Conservation (phyloP, 2,888 invertebrate species). For the Zeuzera pyrina region DNA sequence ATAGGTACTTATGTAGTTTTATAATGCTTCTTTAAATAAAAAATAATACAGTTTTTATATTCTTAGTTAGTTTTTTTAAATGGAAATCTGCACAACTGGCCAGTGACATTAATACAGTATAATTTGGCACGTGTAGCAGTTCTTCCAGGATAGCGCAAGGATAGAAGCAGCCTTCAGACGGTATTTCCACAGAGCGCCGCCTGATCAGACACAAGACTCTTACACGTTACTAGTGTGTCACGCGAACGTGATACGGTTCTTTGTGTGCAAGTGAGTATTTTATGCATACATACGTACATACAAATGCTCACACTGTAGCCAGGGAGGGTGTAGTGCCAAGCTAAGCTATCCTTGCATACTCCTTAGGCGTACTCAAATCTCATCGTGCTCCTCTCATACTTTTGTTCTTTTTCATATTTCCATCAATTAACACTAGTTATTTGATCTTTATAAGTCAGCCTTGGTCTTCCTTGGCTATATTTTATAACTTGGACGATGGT, state of each 20-base stretch:
- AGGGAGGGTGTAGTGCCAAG: too few relatives aligned
- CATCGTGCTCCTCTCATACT: too few relatives aligned
- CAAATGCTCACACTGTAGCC: too few relatives aligned
- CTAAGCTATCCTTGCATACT: too few relatives aligned
- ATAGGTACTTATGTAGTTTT: too few relatives aligned
- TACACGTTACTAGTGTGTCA: conserved; percentile 96
- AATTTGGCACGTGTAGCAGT: conserved; percentile 78
- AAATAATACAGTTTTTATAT: background rate
- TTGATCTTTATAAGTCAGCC: too few relatives aligned
- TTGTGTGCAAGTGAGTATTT: conserved; percentile 84
- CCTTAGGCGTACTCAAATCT: too few relatives aligned
- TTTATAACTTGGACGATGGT: too few relatives aligned
- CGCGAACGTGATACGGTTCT: conserved; percentile 97
- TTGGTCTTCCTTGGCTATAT: too few relatives aligned
- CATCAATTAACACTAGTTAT: too few relatives aligned
- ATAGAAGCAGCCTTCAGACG: conserved; percentile 97
- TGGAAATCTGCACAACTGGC: conserved; percentile 22
- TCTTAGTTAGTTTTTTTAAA: background rate
- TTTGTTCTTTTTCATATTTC: too few relatives aligned
- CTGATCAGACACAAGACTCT: conserved; percentile 84
- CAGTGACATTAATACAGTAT: conserved; percentile 32
- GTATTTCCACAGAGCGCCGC: conserved; percentile 92
- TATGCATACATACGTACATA: too few relatives aligned
- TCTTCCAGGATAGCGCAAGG: conserved; percentile 91
- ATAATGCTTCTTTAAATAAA: background rate